Base-by-base conservation (phyloP, 2,797 vertebrate species). In the Moxostoma hubbsi region DNA sequence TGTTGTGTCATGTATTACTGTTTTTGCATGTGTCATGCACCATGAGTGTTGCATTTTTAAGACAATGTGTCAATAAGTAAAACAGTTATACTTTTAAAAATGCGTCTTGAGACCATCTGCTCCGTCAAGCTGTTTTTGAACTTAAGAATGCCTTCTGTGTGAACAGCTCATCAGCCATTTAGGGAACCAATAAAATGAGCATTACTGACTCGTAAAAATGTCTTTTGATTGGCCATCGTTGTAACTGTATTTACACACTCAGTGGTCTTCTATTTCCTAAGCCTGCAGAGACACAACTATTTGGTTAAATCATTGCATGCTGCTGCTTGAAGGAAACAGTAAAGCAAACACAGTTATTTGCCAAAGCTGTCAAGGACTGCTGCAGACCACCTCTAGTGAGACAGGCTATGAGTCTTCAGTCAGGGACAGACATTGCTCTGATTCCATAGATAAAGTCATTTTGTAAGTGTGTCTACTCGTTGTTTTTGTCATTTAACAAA, bases 401-500 rank as follows among this genome's bases (percentile, higher is more conserved):
- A 69, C 71, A 72, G 61, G 73, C 88, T 75, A n/a, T 43, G 49
- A 62, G 80, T 86, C 84, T 81, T 83, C 86, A 81, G 81, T 83
- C 79, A 81, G 76, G 87, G 87, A 88, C 87, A 90, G 86, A 65
- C 62, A 87, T 77, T 83, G 73, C 79, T 81, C 82, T 87, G 85
- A 80, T 75, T 85, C 76, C 15, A 45, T n/a, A 88, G 93, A 93
- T 92, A 93, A 92, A 86, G 84, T 88, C 87, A 92, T 93, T 93
- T 91, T 86, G 86, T 69, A 80, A 79, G 89, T 90, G 82, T 51
- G 43, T 66, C 85, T 83, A 86, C 85, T 91, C 90, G 90, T 90
- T 85, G 87, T 89, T 90, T 77, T 82, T 77, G 79, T 82, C 73
- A 75, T 61, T 84, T 87, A 86, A 84, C 81, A 61, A 81, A 87